A percentile compares a stretch with the other conserved stretches of the same genome.
phyloP scores from a whole-genome alignment of 2,888 invertebrate genomes.

The Oligia fasciuncula region DNA sequence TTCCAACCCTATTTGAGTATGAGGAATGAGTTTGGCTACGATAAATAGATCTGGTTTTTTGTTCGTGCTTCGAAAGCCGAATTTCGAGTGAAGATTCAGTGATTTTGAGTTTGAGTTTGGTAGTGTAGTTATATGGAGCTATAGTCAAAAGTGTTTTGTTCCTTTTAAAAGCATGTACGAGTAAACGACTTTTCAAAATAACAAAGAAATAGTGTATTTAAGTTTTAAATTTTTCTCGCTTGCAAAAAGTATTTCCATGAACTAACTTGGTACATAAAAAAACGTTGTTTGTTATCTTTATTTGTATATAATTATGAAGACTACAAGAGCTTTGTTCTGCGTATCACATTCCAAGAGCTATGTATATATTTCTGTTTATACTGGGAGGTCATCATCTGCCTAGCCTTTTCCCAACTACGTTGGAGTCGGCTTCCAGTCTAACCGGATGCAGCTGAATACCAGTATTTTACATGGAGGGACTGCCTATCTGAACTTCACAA shows the following conservation, averaged over 20 bases:
- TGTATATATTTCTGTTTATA: neutral
- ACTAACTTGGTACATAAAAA: conserved; percentile 5
- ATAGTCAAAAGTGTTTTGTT: neutral
- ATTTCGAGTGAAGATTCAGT: neutral
- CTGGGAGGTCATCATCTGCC: neutral
- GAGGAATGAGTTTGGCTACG: conserved; percentile 34
- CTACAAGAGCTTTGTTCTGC: neutral
- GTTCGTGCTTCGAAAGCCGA: conserved; percentile 24
- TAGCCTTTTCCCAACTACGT: no score
- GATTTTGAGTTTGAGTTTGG: neutral
- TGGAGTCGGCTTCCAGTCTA: no score
- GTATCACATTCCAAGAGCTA: neutral
- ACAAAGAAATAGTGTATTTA: neutral
- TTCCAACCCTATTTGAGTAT: conserved; percentile 47
- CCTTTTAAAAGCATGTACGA: neutral
- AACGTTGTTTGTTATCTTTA: neutral
- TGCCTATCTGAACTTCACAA: no score
- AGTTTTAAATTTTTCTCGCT: conserved; percentile 3
- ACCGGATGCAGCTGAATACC: no score
- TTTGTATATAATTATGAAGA: neutral
- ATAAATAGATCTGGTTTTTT: conserved; percentile 31
- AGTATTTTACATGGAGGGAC: no score
- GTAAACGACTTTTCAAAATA: neutral
- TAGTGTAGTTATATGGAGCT: neutral
- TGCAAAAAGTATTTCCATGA: conserved; percentile 10